Percentiles rank a stretch among this genome's conserved stretches.
Evolutionary conservation across 2,797 vertebrate species (phyloP).

Genomic region (Nyctalus aviator): DNA sequence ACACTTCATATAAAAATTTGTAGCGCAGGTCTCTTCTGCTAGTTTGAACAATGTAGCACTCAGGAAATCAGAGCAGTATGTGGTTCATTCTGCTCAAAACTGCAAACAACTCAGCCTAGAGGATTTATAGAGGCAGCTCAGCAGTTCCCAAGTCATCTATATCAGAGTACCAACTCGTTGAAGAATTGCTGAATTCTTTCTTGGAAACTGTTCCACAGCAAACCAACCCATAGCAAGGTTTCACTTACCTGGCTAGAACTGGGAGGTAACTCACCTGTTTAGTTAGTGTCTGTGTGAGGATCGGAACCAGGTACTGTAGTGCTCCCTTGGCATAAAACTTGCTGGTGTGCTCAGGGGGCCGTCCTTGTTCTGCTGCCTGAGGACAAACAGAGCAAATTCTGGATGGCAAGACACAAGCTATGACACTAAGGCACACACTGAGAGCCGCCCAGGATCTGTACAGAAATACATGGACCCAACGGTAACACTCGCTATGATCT

Average conservation of each 20-base stretch:
- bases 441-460: not conserved
- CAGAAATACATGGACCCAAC: not conserved
- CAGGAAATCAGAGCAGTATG: not conserved
- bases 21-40: not conserved
- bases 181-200: not conserved
- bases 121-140: not conserved
- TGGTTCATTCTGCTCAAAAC: not conserved
- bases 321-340: constrained; percentile 99
- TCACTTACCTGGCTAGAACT: not conserved
- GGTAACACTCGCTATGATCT: not conserved
- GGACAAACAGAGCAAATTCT: constrained; percentile 61
- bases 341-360: constrained; percentile 98
- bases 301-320: constrained; percentile 98
- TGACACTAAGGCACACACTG: accelerated
- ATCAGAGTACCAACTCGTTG: not conserved
- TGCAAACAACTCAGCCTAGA: not conserved
- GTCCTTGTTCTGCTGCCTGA: constrained; percentile 97
- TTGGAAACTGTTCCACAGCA: not conserved
- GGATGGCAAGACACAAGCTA: not conserved
- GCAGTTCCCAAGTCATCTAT: not conserved
- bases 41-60: not conserved
- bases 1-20: not conserved
- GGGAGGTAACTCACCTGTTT: constrained; percentile 93
- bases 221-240: not conserved
- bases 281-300: constrained; percentile 97